These are phyloP conservation scores for Nemoura dubitans DNA, from an alignment of 2,888 invertebrate genomes.

Conservation along the genomic window DNA sequence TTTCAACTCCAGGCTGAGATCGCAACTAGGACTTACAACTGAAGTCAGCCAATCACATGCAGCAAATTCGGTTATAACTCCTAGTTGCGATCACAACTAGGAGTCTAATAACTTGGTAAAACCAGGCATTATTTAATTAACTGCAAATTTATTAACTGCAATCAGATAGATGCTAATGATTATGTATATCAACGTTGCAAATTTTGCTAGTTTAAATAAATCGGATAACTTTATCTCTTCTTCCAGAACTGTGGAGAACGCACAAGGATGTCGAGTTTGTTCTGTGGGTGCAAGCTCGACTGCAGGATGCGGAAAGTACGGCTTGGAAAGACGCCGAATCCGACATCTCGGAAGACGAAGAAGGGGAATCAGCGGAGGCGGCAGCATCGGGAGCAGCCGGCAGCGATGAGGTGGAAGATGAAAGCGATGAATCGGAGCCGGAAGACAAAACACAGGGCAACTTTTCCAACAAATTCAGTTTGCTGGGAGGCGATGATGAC, in stretches of 20 bases:
- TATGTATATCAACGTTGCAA: too few relatives aligned
- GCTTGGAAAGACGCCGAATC: constrained; percentile 46
- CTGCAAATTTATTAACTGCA: too few relatives aligned
- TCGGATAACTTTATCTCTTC: too few relatives aligned
- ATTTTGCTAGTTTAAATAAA: too few relatives aligned
- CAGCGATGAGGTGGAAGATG: constrained; percentile 51
- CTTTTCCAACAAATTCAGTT: constrained; percentile 36
- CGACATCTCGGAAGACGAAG: constrained; percentile 51
- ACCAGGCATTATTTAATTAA: too few relatives aligned
- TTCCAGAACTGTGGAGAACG: constrained; percentile 67
- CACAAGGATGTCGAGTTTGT: constrained; percentile 72
- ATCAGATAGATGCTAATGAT: too few relatives aligned
- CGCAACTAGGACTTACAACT: too few relatives aligned
- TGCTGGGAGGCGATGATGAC: background rate
- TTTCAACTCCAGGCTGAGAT: too few relatives aligned
- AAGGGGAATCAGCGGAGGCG: constrained; percentile 48
- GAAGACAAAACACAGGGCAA: constrained; percentile 45
- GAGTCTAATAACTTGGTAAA: too few relatives aligned
- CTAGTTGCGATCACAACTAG: too few relatives aligned
- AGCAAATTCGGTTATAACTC: too few relatives aligned
- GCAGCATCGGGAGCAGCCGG: constrained; percentile 50
- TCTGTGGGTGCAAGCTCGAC: constrained; percentile 73
- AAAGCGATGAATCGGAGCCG: constrained; percentile 50
- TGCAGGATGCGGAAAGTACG: constrained; percentile 53
- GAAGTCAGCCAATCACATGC: too few relatives aligned